Evolutionary conservation across 2,113 vertebrate species (phyloP).

Genomic region (Rhadina sibilatrix): DNA sequence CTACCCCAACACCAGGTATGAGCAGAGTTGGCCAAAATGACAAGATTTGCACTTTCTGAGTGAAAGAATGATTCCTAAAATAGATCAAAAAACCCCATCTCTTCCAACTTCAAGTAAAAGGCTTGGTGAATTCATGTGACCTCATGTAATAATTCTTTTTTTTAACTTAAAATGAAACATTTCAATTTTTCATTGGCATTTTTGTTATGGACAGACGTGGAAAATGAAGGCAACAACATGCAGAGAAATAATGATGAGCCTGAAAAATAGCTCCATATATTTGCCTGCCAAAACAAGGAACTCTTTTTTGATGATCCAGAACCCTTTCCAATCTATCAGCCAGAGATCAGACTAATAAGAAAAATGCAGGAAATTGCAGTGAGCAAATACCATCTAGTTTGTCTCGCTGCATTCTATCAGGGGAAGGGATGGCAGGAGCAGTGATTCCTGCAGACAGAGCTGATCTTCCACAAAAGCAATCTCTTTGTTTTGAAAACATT

Average conservation of each 20-base stretch:
- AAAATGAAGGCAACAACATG: neutral
- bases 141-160: neutral
- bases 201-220: neutral
- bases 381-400: neutral
- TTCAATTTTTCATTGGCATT: neutral
- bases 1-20: neutral
- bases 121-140: neutral
- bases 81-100: neutral
- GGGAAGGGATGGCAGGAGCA: neutral
- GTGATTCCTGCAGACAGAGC: neutral
- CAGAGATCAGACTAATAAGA: neutral
- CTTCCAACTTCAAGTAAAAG: neutral
- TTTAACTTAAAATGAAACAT: neutral
- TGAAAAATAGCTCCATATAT: neutral
- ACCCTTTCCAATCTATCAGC: neutral
- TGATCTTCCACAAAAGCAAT: neutral
- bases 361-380: neutral
- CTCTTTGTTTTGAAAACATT: neutral
- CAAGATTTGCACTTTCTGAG: neutral
- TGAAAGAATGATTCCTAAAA: neutral
- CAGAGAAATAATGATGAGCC: neutral
- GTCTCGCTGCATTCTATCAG: neutral
- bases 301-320: neutral
- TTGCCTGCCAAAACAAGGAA: neutral
- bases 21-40: neutral